phyloP scores from a whole-genome alignment of 2,797 vertebrate species.

The Crax fasciolata region DNA sequence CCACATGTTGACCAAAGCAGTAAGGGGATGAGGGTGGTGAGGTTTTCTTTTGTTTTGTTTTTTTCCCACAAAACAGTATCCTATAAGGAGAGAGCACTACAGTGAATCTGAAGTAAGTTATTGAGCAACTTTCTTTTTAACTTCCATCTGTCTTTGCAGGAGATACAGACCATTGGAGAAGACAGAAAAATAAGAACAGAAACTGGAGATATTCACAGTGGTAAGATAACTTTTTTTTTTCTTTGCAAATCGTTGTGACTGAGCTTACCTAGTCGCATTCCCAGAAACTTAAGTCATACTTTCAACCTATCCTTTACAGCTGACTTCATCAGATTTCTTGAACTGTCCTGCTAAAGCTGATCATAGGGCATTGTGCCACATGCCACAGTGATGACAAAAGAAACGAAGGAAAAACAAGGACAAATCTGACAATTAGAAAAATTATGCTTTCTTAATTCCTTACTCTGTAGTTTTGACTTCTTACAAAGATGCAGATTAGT shows the following conservation, averaged over 20 bases:
- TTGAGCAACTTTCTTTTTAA: not conserved
- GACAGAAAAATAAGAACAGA: not conserved
- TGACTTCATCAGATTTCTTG: not conserved
- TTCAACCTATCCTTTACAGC: not conserved
- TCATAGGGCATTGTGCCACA: not conserved
- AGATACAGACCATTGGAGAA: not conserved
- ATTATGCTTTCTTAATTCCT: not conserved
- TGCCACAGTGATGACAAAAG: not conserved
- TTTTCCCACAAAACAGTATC: not conserved
- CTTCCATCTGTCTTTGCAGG: not conserved
- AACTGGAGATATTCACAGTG: not conserved
- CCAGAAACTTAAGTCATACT: not conserved
- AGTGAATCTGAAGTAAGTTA: not conserved
- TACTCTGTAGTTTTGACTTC: not conserved
- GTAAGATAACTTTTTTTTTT: not conserved
- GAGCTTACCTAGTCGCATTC: not conserved
- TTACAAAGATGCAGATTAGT: not conserved
- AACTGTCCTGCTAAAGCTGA: not conserved
- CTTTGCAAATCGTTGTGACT: not conserved
- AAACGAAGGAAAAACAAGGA: too few species aligned
- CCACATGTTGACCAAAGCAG: accelerated
- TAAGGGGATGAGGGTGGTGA: not conserved
- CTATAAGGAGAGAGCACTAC: not conserved
- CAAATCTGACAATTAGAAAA: not conserved
- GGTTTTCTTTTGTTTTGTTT: not conserved